Base-by-base conservation (phyloP, 2,797 vertebrate genomes). In the Mus spretus region DNA sequence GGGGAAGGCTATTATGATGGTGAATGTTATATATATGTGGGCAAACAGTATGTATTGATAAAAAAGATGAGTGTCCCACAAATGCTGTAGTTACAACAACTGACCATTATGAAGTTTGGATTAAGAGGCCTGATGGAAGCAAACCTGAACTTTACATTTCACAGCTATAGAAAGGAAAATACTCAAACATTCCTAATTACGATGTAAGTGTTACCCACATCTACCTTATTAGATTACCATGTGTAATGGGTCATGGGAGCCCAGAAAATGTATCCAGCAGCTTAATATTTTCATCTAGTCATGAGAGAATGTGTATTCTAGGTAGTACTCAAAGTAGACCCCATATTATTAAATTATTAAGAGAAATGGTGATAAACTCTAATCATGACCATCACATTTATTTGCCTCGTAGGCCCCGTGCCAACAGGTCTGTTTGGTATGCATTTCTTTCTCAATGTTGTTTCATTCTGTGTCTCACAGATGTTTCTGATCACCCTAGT, bases 121-220 rank as follows among this genome's bases (percentile, higher is more conserved):
- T 99, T 99, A 99, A 99, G 97, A 99, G 99, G 37, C 98, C 99
- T 91, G 99, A 99, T 96, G 99, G 99, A 98, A 99, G 99, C 99
- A 99, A 99, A 98, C 99, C 99, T 61, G 99, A 99, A 98, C 99
- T 99, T 74, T 99, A 99, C 98, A 99, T 99, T 99, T 99, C 99
- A 96, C 99, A 99, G 98, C 99, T 99, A 97, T 99, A 99, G 98
- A 99, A 99, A 99, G 99, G 99, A 98, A 99, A 99, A 99, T 99
- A 99, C 97, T 99, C 99, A 93, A 99, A 98, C 99, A 99, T 61
- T 61, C 2, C 8, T 8, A 61, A 26, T 61, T 22, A 24, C 2
- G 6, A 61, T 19, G 4, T 20, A 57, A 57, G 55, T 13, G 55
- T 57, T 57, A 57, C 55, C 55, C 55, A 57, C 4, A 61, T 24